Evolutionary conservation across 1,140 invertebrate species (phyloP), one percentile per base, ranked within the genome.

Genomic region (Drosophila persimilis): DNA sequence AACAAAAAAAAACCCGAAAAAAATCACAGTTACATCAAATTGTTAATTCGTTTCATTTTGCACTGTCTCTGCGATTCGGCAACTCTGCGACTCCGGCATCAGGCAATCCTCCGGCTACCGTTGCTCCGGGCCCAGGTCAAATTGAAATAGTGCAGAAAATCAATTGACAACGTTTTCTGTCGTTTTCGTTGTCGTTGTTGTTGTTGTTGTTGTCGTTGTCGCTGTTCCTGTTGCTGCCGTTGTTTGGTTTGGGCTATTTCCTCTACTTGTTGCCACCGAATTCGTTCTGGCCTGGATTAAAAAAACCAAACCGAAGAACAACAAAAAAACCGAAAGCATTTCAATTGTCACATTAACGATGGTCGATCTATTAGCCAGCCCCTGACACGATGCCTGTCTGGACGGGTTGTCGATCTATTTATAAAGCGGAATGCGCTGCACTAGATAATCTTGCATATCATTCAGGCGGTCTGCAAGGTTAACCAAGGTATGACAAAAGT

Each of bases 1-100:
- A 15, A 15, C 15, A 29, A 48, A 43, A 39, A 53, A 43, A 52
- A 53, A 51, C 35, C 8, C 46, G 48, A 63, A 48, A 66, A 84
- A 85, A 86, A 88, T 86, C 83, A 86, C 81, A 86, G 81, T 86
- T 86, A 86, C 81, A 86, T 86, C 81, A 86, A 86, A 88, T 83
- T 78, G 81, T 86, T 86, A 86, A 86, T 86, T 86, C 81, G 83
- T 86, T 86, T 88, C 83, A 88, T 78, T 88, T 88, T 88, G 83
- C 83, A 88, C 83, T 81, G 74, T 53, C 81, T 53, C 81, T 86
- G 47, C 62, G 52, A 56, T 46, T 54, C 72, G 50, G 22, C 43
- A 53, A 61, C 66, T 80, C 45, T 46, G 52, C 43, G 31, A 61
- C 11, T 57, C 57, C 51, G 57, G 65, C 63, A 56, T 67, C 39